Evolutionary conservation across 2,888 invertebrate genomes (phyloP).

Genomic region (Barypeithes pellucidus): DNA sequence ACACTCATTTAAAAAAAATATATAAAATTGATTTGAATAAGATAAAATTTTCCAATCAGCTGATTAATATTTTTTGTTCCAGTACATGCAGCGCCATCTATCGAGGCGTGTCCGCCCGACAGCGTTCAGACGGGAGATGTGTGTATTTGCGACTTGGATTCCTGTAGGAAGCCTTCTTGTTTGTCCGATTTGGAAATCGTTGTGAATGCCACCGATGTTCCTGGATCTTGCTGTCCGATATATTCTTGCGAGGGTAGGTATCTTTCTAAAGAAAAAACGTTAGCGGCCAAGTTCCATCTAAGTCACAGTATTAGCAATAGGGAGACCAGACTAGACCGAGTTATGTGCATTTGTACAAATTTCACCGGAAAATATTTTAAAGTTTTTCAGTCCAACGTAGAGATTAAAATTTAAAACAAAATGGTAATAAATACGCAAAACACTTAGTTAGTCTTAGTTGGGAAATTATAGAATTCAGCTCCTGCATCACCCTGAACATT

Average conservation of each 20-base stretch:
- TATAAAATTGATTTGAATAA: no score
- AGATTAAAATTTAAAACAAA: no score
- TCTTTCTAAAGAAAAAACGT: not conserved
- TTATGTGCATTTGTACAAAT: no score
- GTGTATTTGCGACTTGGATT: conserved; percentile 63
- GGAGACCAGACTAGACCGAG: no score
- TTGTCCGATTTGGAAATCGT: conserved; percentile 56
- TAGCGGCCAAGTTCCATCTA: no score
- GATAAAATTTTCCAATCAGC: not conserved
- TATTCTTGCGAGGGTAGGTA: conserved; percentile 61
- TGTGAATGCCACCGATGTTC: conserved; percentile 59
- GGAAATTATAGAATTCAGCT: not conserved
- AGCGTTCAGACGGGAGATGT: conserved; percentile 59
- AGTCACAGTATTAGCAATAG: no score
- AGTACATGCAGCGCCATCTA: conserved; percentile 60
- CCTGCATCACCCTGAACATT: no score
- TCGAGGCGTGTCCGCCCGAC: conserved; percentile 63
- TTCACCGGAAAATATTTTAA: no score
- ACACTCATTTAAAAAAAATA: no score
- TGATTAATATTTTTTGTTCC: conserved; percentile 51
- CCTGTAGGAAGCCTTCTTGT: conserved; percentile 63
- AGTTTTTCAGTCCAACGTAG: no score
- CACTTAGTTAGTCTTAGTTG: no score
- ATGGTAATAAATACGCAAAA: no score
- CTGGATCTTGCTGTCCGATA: conserved; percentile 64